These are phyloP conservation scores for Catharus minimus DNA, from an alignment of 2,113 vertebrate genomes.

Conservation along the genomic window DNA sequence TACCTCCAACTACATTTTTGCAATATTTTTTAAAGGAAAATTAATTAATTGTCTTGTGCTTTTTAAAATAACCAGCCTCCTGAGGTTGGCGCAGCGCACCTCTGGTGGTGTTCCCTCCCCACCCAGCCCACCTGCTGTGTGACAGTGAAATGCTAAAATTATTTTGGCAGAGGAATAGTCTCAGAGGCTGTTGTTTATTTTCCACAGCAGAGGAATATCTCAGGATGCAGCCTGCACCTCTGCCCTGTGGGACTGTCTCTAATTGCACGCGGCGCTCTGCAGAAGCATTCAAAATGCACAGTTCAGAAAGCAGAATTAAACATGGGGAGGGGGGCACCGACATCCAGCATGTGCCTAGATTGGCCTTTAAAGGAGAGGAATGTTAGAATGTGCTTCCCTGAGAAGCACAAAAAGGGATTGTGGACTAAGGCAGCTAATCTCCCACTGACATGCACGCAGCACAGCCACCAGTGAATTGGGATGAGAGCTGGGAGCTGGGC, in stretches of 20 bases:
- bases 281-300: slow-evolving; percentile 49
- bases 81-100: slow-evolving; percentile 30
- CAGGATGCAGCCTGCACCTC: slow-evolving; percentile 75
- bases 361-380: slow-evolving; percentile 54
- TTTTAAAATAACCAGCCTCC: slow-evolving; percentile 58
- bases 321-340: background rate
- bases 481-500: background rate
- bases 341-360: slow-evolving; percentile 18
- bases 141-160: slow-evolving; percentile 74
- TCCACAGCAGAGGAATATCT: slow-evolving; percentile 74
- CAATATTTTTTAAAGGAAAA: slow-evolving; percentile 67
- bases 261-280: slow-evolving; percentile 55
- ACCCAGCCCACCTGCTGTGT: slow-evolving; percentile 50
- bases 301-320: slow-evolving; percentile 63
- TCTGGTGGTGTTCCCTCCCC: slow-evolving; percentile 7
- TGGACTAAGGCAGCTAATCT: slow-evolving; percentile 63
- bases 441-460: background rate
- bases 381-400: slow-evolving; percentile 39
- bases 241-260: slow-evolving; percentile 78
- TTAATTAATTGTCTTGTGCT: slow-evolving; percentile 77
- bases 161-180: slow-evolving; percentile 76
- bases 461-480: background rate
- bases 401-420: slow-evolving; percentile 43
- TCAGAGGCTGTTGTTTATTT: slow-evolving; percentile 77
- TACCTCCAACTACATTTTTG: slow-evolving; percentile 74